Evolutionary conservation across 2,797 vertebrate species (phyloP).

Genomic region (Molothrus aeneus): DNA sequence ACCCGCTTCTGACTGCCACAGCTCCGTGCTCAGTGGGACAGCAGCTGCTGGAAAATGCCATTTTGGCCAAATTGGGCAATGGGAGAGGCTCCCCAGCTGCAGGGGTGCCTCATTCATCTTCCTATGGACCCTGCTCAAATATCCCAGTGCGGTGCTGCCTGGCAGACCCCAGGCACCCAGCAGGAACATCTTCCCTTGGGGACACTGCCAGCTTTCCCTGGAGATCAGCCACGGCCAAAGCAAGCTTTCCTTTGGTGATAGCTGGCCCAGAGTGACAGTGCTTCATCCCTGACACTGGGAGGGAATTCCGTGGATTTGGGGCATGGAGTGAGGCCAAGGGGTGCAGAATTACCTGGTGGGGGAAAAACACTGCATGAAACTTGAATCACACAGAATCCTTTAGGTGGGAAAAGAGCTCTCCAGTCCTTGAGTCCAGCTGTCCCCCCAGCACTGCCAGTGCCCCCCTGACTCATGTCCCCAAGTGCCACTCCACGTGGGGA

Average conservation of each 20-base stretch:
- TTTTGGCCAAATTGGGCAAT: neutral
- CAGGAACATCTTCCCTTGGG: neutral
- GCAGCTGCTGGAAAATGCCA: neutral
- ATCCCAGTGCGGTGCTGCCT: neutral
- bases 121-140: neutral
- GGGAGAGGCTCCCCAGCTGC: neutral
- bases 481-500: neutral
- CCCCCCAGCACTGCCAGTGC: neutral
- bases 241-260: neutral
- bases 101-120: neutral
- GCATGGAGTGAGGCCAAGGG: rapidly evolving
- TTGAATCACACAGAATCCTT: neutral
- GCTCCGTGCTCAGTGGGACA: neutral
- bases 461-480: neutral
- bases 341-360: neutral
- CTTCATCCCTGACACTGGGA: neutral
- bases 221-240: neutral
- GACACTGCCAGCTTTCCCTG: neutral
- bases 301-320: neutral
- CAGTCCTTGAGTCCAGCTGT: neutral
- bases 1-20: neutral
- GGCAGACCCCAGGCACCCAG: neutral
- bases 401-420: neutral
- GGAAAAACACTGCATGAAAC: neutral
- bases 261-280: neutral